Conservation (phyloP, 2,888 invertebrate species). For the Aleiodes testaceus region DNA sequence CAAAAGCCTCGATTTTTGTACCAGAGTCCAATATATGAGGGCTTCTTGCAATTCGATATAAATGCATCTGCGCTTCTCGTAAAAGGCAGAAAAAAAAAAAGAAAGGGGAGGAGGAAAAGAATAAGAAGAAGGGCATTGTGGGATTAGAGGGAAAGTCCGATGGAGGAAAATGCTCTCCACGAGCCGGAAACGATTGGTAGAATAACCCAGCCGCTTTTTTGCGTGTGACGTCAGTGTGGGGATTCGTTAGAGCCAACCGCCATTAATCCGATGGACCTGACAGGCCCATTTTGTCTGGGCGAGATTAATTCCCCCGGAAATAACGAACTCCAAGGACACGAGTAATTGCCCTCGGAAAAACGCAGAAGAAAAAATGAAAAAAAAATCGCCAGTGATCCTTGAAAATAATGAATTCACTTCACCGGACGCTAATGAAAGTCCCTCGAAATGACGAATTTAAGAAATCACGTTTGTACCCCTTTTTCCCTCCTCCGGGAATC, state of each 20-base stretch:
- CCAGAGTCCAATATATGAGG: constrained; percentile 62
- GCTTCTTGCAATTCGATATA: constrained; percentile 64
- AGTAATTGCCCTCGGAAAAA: constrained; percentile 45
- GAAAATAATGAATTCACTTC: constrained; percentile 43
- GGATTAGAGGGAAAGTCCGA: constrained; percentile 57
- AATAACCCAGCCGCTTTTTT: constrained; percentile 24
- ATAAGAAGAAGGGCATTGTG: neutral
- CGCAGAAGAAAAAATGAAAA: constrained; percentile 30
- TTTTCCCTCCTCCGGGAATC: neutral
- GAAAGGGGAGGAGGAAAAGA: neutral
- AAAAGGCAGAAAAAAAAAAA: neutral
- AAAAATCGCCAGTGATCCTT: constrained; percentile 37
- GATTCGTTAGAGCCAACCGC: constrained; percentile 56
- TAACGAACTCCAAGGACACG: constrained; percentile 52
- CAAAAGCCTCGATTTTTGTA: constrained; percentile 69
- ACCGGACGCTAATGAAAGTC: constrained; percentile 42
- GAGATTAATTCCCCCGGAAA: constrained; percentile 55
- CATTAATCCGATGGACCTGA: constrained; percentile 57
- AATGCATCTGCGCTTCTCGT: constrained; percentile 42
- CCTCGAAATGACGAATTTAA: neutral
- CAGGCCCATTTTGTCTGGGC: constrained; percentile 47
- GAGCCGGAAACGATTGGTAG: constrained; percentile 48
- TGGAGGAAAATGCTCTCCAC: constrained; percentile 49
- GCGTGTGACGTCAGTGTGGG: constrained; percentile 51
- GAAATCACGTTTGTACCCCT: constrained; percentile 14